Conservation (phyloP, 1,140 invertebrate genomes). For the Papilio polyxenes region DNA sequence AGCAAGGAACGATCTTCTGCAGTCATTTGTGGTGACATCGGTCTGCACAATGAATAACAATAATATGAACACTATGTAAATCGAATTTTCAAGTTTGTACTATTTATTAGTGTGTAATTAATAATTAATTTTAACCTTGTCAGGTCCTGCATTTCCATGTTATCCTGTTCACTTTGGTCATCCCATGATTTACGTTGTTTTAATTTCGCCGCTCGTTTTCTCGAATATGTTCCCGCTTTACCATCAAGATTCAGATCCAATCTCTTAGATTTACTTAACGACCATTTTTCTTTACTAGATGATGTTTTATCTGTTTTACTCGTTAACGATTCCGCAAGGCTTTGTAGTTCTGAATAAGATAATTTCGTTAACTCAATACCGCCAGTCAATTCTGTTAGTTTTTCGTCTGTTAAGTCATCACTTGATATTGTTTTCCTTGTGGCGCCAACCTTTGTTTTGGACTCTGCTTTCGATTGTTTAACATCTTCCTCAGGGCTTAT, state of each 20-base stretch:
- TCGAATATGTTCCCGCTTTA: slow-evolving; percentile 77
- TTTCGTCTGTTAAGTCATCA: slow-evolving; percentile 67
- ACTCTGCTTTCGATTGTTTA: slow-evolving; percentile 44
- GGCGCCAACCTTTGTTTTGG: slow-evolving; percentile 1
- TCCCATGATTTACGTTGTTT: slow-evolving; percentile 78
- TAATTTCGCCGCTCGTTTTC: slow-evolving; percentile 72
- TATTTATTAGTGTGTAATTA: background rate
- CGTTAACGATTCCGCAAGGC: slow-evolving; percentile 68
- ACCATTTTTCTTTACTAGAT: slow-evolving; percentile 67
- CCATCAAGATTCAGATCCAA: slow-evolving; percentile 73
- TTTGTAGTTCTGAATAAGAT: slow-evolving; percentile 71
- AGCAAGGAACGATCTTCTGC: slow-evolving; percentile 73
- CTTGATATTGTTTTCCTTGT: slow-evolving; percentile 44
- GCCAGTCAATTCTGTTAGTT: slow-evolving; percentile 66
- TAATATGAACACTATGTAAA: slow-evolving; percentile 3
- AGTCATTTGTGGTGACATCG: slow-evolving; percentile 73
- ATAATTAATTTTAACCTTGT: slow-evolving; percentile 57
- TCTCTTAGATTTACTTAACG: slow-evolving; percentile 68
- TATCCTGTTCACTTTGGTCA: slow-evolving; percentile 77
- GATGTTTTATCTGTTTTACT: slow-evolving; percentile 59
- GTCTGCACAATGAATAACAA: slow-evolving; percentile 56
- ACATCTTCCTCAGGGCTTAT: slow-evolving; percentile 59
- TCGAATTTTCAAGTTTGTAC: background rate
- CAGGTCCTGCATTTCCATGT: slow-evolving; percentile 75
- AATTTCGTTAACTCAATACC: slow-evolving; percentile 70